Percentiles rank a stretch among this genome's conserved stretches.
Conservation (phyloP, 2,888 invertebrate species). For the Muscina levida region DNA sequence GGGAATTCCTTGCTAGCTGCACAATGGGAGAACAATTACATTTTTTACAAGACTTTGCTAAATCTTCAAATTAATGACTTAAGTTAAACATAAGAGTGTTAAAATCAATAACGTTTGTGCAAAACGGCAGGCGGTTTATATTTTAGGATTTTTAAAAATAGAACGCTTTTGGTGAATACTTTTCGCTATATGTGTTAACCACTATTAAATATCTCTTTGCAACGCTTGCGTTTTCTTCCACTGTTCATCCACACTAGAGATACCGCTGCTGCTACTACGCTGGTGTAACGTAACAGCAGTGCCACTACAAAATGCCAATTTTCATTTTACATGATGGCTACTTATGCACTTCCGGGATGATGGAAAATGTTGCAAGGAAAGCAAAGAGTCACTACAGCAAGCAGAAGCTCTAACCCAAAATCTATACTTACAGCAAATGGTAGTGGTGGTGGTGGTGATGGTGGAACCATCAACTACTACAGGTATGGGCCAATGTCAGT, state of each 20-base stretch:
- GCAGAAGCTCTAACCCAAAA: slow-evolving; percentile 26
- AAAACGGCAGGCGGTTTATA: no score
- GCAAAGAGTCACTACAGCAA: slow-evolving; percentile 47
- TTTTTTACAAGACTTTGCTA: no score
- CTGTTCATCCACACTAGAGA: background rate
- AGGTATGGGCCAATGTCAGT: background rate
- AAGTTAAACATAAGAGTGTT: no score
- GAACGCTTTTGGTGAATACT: no score
- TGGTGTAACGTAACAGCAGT: slow-evolving; percentile 38
- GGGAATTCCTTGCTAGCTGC: slow-evolving; percentile 23
- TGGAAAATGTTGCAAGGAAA: slow-evolving; percentile 59
- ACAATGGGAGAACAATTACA: no score
- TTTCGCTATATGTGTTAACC: no score
- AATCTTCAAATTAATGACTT: no score
- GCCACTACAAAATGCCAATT: slow-evolving; percentile 68
- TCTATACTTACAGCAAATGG: slow-evolving; percentile 22
- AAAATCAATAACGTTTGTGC: no score
- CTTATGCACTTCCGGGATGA: slow-evolving; percentile 68
- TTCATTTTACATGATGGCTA: slow-evolving; percentile 68
- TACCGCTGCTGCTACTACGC: background rate
- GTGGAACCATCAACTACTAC: background rate
- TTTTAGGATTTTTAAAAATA: no score
- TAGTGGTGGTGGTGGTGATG: background rate
- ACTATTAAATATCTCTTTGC: no score
- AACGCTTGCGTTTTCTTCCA: background rate